A percentile compares a stretch with the other conserved stretches of the same genome.
Evolutionary conservation across 2,888 invertebrate genomes (phyloP).

Genomic region (Trichogramma evanescens): DNA sequence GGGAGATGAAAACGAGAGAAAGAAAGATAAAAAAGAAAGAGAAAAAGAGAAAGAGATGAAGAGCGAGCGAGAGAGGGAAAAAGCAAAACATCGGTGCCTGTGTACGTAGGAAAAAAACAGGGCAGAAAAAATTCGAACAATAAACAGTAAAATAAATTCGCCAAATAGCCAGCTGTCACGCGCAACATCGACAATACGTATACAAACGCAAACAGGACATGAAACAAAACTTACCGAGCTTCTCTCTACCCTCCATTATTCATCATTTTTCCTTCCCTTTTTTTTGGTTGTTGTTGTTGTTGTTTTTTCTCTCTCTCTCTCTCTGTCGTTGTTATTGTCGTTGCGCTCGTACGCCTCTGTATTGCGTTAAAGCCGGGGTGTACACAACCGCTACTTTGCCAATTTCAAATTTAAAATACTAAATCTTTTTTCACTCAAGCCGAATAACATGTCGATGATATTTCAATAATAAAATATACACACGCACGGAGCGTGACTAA

Average conservation of each 20-base stretch:
- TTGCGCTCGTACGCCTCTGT: too few species aligned
- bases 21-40: background rate
- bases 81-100: conserved; percentile 2
- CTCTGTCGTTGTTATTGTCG: background rate
- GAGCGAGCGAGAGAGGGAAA: background rate
- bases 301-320: background rate
- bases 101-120: background rate
- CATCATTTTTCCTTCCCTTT: background rate
- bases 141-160: conserved; percentile 17
- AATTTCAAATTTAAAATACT: too few species aligned
- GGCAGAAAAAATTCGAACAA: conserved; percentile 12
- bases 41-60: background rate
- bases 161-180: conserved; percentile 15
- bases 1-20: background rate
- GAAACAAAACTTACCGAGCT: conserved; percentile 7
- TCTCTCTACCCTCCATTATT: background rate
- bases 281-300: background rate
- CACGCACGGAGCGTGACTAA: too few species aligned
- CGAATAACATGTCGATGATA: too few species aligned
- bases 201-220: background rate
- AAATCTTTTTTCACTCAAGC: too few species aligned
- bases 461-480: too few species aligned
- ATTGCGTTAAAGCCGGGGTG: too few species aligned
- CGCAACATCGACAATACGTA: conserved; percentile 3
- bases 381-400: too few species aligned